Percentiles rank a stretch among this genome's conserved stretches.
These are phyloP conservation scores for Microvelia longipes DNA, from an alignment of 1,140 invertebrate genomes.

Conservation along the genomic window DNA sequence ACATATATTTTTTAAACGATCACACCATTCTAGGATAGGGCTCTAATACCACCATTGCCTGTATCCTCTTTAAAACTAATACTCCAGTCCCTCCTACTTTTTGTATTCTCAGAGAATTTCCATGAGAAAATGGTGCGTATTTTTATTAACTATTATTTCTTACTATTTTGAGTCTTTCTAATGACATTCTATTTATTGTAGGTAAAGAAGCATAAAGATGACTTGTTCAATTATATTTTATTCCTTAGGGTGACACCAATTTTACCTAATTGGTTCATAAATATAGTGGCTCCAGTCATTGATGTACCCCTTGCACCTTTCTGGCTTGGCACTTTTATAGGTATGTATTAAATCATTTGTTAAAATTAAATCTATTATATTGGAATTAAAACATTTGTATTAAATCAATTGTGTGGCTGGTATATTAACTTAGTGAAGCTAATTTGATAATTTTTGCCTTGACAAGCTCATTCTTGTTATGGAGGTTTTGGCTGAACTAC, in stretches of 20 bases:
- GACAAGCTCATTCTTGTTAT: neutral
- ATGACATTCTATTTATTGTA: slow-evolving; percentile 26
- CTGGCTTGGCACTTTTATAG: slow-evolving; percentile 76
- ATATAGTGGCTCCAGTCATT: slow-evolving; percentile 89
- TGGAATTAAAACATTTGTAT: neutral
- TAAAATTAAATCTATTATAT: neutral
- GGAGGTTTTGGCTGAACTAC: neutral
- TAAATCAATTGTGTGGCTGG: neutral
- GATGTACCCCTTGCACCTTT: slow-evolving; percentile 87
- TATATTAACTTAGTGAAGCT: slow-evolving; percentile 2
- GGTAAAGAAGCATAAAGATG: slow-evolving; percentile 66
- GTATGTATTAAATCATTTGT: slow-evolving; percentile 31
- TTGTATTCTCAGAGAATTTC: too few species aligned
- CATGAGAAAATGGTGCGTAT: too few species aligned
- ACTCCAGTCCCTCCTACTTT: too few species aligned
- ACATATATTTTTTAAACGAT: too few species aligned
- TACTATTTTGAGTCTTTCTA: too few species aligned
- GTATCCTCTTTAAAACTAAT: too few species aligned
- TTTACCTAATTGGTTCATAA: slow-evolving; percentile 99
- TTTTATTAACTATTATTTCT: too few species aligned
- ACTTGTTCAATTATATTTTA: slow-evolving; percentile 91
- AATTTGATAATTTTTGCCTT: neutral
- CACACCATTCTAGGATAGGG: too few species aligned
- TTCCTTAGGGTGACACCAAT: slow-evolving; percentile 95
- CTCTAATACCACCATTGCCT: too few species aligned